A percentile compares a stretch with the other conserved stretches of the same genome.
Evolutionary conservation across 2,797 vertebrate genomes (phyloP).

Genomic region (Champsocephalus esox): DNA sequence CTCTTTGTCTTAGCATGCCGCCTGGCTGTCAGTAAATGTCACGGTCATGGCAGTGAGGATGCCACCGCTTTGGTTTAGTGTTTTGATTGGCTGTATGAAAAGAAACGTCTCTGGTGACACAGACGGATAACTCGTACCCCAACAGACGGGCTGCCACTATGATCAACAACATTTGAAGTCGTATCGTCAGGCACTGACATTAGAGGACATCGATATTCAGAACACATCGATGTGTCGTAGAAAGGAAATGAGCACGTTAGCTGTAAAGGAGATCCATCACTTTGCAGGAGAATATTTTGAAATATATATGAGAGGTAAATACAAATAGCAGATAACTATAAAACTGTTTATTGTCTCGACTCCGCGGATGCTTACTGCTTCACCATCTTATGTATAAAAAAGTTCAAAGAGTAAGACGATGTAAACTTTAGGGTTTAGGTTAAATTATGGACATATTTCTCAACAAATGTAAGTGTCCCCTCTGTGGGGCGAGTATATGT

Average conservation of each 20-base stretch:
- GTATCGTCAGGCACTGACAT: not conserved
- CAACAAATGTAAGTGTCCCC: too few relatives aligned
- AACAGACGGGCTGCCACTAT: not conserved
- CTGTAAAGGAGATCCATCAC: not conserved
- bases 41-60: not conserved
- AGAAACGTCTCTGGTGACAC: conserved; percentile 1
- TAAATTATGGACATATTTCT: too few relatives aligned
- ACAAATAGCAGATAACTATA: too few relatives aligned
- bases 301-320: not conserved
- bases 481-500: too few relatives aligned
- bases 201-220: not conserved
- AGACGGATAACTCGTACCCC: not conserved
- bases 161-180: not conserved
- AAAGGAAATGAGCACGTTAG: not conserved
- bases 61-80: conserved; percentile 8
- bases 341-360: too few relatives aligned
- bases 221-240: not conserved
- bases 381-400: not conserved
- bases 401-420: too few relatives aligned
- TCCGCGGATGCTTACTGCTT: too few relatives aligned
- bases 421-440: too few relatives aligned
- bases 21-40: conserved; percentile 13
- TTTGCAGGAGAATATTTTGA: not conserved
- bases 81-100: conserved; percentile 13
- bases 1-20: not conserved